phyloP scores from a whole-genome alignment of 2,888 invertebrate species.

The Megastigmus dorsalis region DNA sequence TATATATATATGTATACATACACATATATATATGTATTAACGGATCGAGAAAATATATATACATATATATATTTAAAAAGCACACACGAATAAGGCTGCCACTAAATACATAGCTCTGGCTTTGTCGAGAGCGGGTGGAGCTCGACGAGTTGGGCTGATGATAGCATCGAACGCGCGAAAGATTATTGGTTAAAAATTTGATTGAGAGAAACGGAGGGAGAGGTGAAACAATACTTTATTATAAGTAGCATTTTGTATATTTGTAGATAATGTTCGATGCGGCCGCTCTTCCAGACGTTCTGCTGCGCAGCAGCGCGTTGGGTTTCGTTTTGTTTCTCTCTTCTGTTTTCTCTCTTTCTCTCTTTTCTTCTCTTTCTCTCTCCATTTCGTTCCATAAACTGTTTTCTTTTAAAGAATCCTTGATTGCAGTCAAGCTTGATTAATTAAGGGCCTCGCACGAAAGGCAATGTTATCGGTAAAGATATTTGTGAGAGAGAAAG shows the following conservation, averaged over 20 bases:
- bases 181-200: slow-evolving; percentile 48
- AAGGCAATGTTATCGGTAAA: slow-evolving; percentile 1
- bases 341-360: slow-evolving; percentile 12
- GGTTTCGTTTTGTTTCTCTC: slow-evolving; percentile 31
- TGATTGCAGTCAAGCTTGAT: slow-evolving; percentile 15
- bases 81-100: slow-evolving; percentile 49
- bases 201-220: slow-evolving; percentile 38
- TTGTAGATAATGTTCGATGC: slow-evolving; percentile 67
- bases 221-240: slow-evolving; percentile 39
- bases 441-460: neutral
- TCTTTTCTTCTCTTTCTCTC: slow-evolving; percentile 16
- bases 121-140: slow-evolving; percentile 30
- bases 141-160: slow-evolving; percentile 48
- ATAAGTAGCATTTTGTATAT: slow-evolving; percentile 65
- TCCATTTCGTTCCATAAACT: slow-evolving; percentile 13
- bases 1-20: slow-evolving; percentile 27
- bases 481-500: slow-evolving; percentile 21
- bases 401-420: slow-evolving; percentile 16
- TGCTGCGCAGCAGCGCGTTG: slow-evolving; percentile 48
- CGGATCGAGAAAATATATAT: slow-evolving; percentile 22
- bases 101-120: slow-evolving; percentile 41
- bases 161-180: slow-evolving; percentile 43
- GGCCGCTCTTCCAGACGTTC: slow-evolving; percentile 53
- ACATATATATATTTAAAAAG: slow-evolving; percentile 38
- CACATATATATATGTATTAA: slow-evolving; percentile 35